phyloP scores from a whole-genome alignment of 2,113 vertebrate species.

The Chelonoidis abingdonii region DNA sequence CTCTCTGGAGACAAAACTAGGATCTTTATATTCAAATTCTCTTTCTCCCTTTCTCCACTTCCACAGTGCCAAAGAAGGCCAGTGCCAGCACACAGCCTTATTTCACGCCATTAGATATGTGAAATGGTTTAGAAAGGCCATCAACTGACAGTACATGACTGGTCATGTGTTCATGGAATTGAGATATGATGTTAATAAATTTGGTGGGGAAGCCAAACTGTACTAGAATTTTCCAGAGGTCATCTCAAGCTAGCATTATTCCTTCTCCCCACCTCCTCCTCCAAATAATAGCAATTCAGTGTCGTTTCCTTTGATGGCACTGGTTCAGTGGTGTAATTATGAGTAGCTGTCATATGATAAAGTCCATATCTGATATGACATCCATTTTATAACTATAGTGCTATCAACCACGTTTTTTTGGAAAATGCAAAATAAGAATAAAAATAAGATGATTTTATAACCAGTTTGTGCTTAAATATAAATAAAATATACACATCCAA shows the following conservation, averaged over 20 bases:
- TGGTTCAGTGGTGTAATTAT: neutral
- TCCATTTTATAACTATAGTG: conserved; percentile 19
- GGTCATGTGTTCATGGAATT: neutral
- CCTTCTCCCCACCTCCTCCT: neutral
- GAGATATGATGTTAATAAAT: conserved; percentile 3
- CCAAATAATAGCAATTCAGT: conserved; percentile 9
- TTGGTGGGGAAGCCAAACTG: conserved; percentile 12
- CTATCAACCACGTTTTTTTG: neutral
- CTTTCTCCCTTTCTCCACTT: too few species aligned
- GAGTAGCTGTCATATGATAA: conserved; percentile 41
- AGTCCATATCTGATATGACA: conserved; percentile 5
- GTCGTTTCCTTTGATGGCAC: conserved; percentile 10
- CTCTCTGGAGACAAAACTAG: too few species aligned
- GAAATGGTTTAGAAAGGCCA: neutral
- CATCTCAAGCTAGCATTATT: conserved; percentile 8
- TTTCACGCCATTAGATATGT: neutral
- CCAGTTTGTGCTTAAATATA: conserved; percentile 16
- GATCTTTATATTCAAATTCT: too few species aligned
- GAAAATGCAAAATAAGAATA: conserved; percentile 5
- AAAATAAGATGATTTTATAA: neutral
- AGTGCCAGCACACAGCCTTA: neutral
- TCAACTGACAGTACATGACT: neutral
- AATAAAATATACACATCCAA: neutral
- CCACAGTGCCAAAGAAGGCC: neutral
- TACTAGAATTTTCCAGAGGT: neutral